Conservation (phyloP, 2,888 invertebrate genomes). For the Alitta virens region DNA sequence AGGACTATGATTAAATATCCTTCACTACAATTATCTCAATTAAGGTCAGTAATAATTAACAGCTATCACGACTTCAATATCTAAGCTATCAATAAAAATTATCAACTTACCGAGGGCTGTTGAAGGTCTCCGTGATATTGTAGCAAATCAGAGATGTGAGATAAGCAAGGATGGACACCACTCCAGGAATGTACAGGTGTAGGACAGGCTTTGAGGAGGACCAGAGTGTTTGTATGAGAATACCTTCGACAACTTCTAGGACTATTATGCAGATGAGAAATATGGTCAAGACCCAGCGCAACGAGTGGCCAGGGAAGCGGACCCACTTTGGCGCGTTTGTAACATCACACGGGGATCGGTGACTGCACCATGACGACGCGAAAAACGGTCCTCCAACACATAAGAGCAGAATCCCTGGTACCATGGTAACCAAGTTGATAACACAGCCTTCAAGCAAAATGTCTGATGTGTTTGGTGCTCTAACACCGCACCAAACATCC, state of each 20-base stretch:
- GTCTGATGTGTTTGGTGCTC: too few species aligned
- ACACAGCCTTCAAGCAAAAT: too few species aligned
- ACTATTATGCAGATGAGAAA: conserved; percentile 36
- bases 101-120: conserved; percentile 44
- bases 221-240: conserved; percentile 37
- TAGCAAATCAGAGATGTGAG: conserved; percentile 43
- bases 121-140: conserved; percentile 53
- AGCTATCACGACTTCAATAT: too few species aligned
- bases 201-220: conserved; percentile 42
- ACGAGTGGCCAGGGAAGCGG: conserved; percentile 43
- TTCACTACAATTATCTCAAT: too few species aligned
- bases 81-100: too few species aligned
- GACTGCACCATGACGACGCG: conserved; percentile 36
- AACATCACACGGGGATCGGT: conserved; percentile 43
- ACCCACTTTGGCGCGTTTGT: conserved; percentile 42
- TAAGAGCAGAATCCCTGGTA: too few species aligned
- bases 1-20: too few species aligned
- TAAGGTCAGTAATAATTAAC: too few species aligned
- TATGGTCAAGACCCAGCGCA: conserved; percentile 45
- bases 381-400: too few species aligned
- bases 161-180: conserved; percentile 37
- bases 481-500: too few species aligned
- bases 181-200: conserved; percentile 46
- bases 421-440: too few species aligned
- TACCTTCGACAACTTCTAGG: conserved; percentile 45